Evolutionary conservation across 2,797 vertebrate genomes (phyloP), one percentile per base, ranked within the genome.

Genomic region (Cryptoprocta ferox): DNA sequence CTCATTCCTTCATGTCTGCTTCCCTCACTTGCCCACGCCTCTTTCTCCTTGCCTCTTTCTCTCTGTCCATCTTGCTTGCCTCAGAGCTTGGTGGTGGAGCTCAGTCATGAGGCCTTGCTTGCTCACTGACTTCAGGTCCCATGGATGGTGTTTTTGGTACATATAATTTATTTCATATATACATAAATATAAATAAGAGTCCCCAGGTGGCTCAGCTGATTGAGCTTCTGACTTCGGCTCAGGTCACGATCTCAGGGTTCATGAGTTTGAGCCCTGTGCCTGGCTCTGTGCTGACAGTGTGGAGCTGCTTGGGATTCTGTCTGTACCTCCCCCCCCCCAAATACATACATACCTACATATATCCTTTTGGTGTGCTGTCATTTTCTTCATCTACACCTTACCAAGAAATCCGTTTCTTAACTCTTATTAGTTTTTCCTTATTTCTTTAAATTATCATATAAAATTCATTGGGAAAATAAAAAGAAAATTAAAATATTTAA

Each of bases 381-480:
- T 81, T 73, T 66, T 84, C 32, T 85, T 85, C 11, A 45, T 30
- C 7, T 82, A 14, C 0, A 42, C 63, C 10, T 70, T 70, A n/a
- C 2, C 21, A 10, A 63, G 4, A 48, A 15, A 76, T 42, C 13
- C 1, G 14, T 75, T 45, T 37, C 39, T 92, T 28, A 37, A 56
- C 32, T 48, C 45, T 84, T 59, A 24, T 3, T 32, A 66, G 32
- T 18, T 65, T 61, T 80, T 85, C 2, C 8, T 89, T 65, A 35
- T 8, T 81, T 59, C 21, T 59, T 63, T 66, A 11, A 59, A 10
- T 39, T 65, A 39, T 75, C 7, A 65, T 8, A 68, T 37, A 56
- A 53, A 28, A 78, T 50, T 4, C 59, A 75, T 92, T 85, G 92
- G 28, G 21, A 65, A 91, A 59, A 75, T 39, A n/a, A 79, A 79